These are phyloP conservation scores for Euleptes europaea DNA, from an alignment of 2,113 vertebrate species.

Conservation along the genomic window DNA sequence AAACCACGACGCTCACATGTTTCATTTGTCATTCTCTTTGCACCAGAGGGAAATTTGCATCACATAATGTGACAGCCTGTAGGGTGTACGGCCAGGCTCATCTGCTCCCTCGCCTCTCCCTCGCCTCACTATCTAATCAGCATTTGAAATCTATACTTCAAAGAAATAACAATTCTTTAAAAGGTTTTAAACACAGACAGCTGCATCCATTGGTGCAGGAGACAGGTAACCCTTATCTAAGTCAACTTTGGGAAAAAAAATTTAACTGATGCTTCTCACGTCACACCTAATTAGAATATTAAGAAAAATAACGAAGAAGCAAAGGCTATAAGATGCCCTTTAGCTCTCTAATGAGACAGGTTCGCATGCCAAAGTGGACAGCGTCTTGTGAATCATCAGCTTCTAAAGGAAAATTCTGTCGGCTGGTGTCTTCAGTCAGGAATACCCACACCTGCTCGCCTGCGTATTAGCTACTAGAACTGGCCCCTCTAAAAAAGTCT, in stretches of 20 bases:
- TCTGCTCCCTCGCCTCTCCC: not conserved
- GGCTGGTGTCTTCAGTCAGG: slow-evolving; percentile 28
- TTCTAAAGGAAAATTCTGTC: not conserved
- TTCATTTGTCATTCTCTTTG: slow-evolving; percentile 9
- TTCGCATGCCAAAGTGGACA: not conserved
- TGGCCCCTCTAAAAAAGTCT: not conserved
- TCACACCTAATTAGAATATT: slow-evolving; percentile 34
- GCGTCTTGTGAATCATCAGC: slow-evolving; percentile 20
- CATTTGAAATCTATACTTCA: not conserved
- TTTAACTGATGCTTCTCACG: not conserved
- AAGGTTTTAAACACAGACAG: not conserved
- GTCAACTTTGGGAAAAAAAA: slow-evolving; percentile 22
- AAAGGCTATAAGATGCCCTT: not conserved
- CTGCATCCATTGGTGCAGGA: slow-evolving; percentile 28
- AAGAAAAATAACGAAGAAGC: not conserved
- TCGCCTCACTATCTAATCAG: slow-evolving; percentile 5
- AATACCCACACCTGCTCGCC: fast-evolving
- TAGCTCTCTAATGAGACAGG: not conserved
- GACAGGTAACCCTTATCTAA: not conserved
- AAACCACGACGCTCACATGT: not conserved
- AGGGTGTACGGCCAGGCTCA: not conserved
- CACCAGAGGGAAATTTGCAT: slow-evolving; percentile 9
- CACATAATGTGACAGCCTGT: not conserved
- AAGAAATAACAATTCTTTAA: not conserved
- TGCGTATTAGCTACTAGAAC: not conserved